phyloP scores from a whole-genome alignment of 2,888 invertebrate genomes.

The Coenonympha glycerion region DNA sequence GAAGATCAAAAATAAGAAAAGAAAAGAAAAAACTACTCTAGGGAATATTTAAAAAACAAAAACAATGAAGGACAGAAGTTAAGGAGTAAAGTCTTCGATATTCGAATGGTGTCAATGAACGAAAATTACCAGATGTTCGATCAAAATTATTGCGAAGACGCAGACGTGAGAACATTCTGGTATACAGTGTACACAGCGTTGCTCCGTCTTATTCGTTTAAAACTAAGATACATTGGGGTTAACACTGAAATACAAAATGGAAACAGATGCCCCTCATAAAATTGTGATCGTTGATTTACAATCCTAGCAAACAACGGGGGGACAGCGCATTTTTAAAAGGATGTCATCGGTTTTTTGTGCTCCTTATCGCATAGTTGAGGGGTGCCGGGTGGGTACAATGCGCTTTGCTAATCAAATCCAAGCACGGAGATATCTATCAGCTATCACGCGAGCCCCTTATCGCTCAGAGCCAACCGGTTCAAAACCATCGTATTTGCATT shows the following conservation, averaged over 20 bases:
- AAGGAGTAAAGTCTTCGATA: not conserved
- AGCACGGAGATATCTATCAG: conserved; percentile 29
- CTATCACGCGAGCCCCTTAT: conserved; percentile 32
- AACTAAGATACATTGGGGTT: conserved; percentile 17
- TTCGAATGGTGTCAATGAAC: conserved; percentile 1
- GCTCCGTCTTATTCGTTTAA: conserved; percentile 4
- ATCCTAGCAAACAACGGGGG: conserved; percentile 18
- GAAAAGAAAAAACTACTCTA: not conserved
- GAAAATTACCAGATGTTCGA: conserved; percentile 4
- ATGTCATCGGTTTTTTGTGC: conserved; percentile 23
- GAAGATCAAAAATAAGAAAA: too few relatives aligned
- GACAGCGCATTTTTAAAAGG: conserved; percentile 21
- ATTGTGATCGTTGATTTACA: conserved; percentile 22
- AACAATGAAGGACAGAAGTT: too few relatives aligned
- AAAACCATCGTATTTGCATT: conserved; percentile 49
- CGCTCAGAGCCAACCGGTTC: conserved; percentile 47
- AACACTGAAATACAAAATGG: conserved; percentile 14
- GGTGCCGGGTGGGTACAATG: conserved; percentile 25
- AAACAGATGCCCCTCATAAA: conserved; percentile 28
- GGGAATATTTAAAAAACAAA: too few relatives aligned
- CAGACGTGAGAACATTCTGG: conserved; percentile 3
- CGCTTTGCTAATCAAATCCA: conserved; percentile 24
- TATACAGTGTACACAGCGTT: not conserved
- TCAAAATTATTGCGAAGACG: conserved; percentile 5
- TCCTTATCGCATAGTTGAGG: conserved; percentile 18